Evolutionary conservation across 1,140 invertebrate genomes (phyloP).

Genomic region (Holotrichia oblita): DNA sequence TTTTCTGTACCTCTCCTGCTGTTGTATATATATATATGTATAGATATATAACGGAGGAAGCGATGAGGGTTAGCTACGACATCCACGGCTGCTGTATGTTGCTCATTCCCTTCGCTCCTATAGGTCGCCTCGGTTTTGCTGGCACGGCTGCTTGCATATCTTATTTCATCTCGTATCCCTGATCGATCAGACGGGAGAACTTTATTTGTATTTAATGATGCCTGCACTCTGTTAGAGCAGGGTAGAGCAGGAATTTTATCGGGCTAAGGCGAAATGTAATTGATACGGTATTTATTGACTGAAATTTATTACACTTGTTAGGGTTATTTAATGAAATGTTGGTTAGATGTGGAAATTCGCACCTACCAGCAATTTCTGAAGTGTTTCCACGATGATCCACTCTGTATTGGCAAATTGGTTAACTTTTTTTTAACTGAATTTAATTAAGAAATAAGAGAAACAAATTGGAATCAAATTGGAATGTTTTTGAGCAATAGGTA

Average conservation of each 20-base stretch:
- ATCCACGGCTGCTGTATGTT: background rate
- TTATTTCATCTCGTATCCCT: background rate
- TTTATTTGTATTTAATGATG: slow-evolving; percentile 5
- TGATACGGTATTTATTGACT: background rate
- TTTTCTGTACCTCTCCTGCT: background rate
- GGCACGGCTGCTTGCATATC: background rate
- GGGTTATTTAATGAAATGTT: background rate
- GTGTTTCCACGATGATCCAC: too few relatives aligned
- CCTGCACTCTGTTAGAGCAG: background rate
- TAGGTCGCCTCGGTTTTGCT: too few relatives aligned
- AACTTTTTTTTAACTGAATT: too few relatives aligned
- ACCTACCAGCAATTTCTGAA: too few relatives aligned
- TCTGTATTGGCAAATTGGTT: too few relatives aligned
- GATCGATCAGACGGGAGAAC: background rate
- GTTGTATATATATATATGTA: too few relatives aligned
- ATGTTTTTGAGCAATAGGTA: too few relatives aligned
- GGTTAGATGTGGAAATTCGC: too few relatives aligned
- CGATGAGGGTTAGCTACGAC: background rate
- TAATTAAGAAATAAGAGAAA: too few relatives aligned
- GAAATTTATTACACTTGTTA: background rate
- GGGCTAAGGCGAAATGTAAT: background rate
- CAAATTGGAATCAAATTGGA: too few relatives aligned
- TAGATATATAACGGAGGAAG: background rate
- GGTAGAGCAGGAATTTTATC: background rate
- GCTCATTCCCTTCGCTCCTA: background rate